These are phyloP conservation scores for Poliocrania exsul DNA, from an alignment of 2,797 vertebrate genomes.

Conservation along the genomic window DNA sequence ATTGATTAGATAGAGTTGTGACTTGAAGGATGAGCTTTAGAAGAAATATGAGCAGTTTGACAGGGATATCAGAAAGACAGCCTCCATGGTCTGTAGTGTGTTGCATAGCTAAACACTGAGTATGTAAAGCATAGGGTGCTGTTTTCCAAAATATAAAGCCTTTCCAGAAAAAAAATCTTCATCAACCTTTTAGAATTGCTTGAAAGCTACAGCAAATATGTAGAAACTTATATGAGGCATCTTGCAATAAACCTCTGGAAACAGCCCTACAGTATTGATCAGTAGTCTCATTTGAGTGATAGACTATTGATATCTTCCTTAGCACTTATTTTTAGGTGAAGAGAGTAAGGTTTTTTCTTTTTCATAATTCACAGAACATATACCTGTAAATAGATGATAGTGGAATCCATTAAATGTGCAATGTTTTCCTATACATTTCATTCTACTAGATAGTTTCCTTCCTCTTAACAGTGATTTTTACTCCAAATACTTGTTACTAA, in stretches of 20 bases:
- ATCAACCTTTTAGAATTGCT: background rate
- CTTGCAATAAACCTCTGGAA: background rate
- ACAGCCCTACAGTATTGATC: background rate
- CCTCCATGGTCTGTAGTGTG: background rate
- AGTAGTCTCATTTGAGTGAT: background rate
- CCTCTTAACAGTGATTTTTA: background rate
- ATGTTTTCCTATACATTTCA: background rate
- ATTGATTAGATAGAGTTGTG: background rate
- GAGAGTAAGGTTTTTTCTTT: background rate
- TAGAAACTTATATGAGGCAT: background rate
- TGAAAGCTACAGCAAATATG: background rate
- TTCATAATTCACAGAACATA: background rate
- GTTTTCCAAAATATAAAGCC: background rate
- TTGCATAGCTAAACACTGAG: accelerated
- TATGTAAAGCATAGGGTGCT: accelerated
- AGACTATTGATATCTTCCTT: background rate
- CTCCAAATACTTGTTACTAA: background rate
- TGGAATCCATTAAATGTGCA: background rate
- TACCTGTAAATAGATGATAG: accelerated
- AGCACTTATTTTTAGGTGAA: background rate
- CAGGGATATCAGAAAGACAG: background rate
- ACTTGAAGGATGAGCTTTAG: background rate
- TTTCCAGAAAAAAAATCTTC: background rate
- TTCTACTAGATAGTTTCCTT: background rate
- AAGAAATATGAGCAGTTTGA: background rate